Percentiles rank a stretch among this genome's conserved stretches.
Evolutionary conservation across 2,113 vertebrate species (phyloP).

Genomic region (Micronycteris hirsuta): DNA sequence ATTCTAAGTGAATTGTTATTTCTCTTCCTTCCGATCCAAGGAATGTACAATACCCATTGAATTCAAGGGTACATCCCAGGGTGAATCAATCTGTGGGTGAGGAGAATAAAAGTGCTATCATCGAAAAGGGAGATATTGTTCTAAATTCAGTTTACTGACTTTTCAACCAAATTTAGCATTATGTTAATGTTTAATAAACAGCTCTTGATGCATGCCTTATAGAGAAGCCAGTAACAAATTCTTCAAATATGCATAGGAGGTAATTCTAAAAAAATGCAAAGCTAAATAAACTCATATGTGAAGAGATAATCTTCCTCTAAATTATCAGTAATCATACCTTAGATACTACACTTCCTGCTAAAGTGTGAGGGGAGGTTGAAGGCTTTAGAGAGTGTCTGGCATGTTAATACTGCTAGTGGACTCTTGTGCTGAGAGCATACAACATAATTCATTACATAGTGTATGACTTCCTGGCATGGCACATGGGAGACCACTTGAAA

Average conservation of each 20-base stretch:
- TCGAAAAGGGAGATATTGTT: background rate
- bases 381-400: background rate
- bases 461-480: constrained; percentile 41
- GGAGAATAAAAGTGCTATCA: background rate
- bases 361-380: background rate
- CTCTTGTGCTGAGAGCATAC: constrained; percentile 14
- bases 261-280: constrained; percentile 25
- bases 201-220: background rate
- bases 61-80: background rate
- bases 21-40: background rate
- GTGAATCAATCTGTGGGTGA: background rate
- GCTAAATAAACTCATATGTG: constrained; percentile 47
- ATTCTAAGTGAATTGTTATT: background rate
- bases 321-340: constrained; percentile 41
- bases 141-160: constrained; percentile 9
- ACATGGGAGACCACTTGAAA: constrained; percentile 26
- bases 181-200: background rate
- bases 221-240: constrained; percentile 26
- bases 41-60: background rate
- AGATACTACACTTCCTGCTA: background rate
- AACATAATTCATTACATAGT: constrained; percentile 45
- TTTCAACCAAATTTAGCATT: constrained; percentile 32
- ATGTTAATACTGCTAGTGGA: constrained; percentile 53
- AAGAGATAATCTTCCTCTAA: constrained; percentile 44
- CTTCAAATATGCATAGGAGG: constrained; percentile 15